phyloP scores from a whole-genome alignment of 2,797 vertebrate species.

The Tenualosa thibaudeaui region DNA sequence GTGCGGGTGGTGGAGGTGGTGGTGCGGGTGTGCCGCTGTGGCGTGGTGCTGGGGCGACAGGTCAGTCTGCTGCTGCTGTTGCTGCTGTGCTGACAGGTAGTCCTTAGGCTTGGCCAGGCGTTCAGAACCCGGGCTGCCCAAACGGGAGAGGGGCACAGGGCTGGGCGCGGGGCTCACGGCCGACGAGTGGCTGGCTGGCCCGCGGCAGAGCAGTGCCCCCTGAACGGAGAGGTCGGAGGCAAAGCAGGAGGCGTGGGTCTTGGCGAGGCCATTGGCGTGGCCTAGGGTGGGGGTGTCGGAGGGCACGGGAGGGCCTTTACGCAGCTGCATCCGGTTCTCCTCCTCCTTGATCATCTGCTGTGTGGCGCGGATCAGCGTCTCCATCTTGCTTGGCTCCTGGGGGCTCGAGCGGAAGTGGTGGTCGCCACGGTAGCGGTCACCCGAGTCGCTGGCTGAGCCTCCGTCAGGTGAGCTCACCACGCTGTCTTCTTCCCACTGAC shows the following conservation, averaged over 20 bases:
- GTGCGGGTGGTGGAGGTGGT: conserved; percentile 67
- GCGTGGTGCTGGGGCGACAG: conserved; percentile 74
- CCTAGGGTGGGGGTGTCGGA: conserved; percentile 70
- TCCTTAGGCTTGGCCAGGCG: conserved; percentile 88
- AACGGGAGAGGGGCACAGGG: conserved; percentile 83
- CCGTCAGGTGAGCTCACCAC: conserved; percentile 93
- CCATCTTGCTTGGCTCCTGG: conserved; percentile 92
- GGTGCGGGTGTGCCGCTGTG: conserved; percentile 81
- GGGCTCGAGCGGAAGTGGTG: conserved; percentile 86
- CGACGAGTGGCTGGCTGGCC: conserved; percentile 68
- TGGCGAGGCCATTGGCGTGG: conserved; percentile 83
- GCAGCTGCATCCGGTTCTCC: conserved; percentile 83
- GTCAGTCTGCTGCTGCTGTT: conserved; percentile 66
- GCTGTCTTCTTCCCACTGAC: conserved; percentile 95
- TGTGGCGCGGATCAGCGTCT: conserved; percentile 91
- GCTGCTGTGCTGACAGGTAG: conserved; percentile 69
- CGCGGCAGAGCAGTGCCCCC: conserved; percentile 76
- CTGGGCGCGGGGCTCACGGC: conserved; percentile 81
- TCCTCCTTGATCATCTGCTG: conserved; percentile 99
- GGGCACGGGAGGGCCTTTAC: conserved; percentile 68
- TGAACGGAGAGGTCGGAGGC: conserved; percentile 75
- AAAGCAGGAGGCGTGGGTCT: conserved; percentile 82
- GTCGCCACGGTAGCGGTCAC: conserved; percentile 84
- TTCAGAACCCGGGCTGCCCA: conserved; percentile 86
- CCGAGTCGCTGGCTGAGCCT: conserved; percentile 91